Evolutionary conservation across 2,888 invertebrate genomes (phyloP).

Genomic region (Heliconius ismenius): DNA sequence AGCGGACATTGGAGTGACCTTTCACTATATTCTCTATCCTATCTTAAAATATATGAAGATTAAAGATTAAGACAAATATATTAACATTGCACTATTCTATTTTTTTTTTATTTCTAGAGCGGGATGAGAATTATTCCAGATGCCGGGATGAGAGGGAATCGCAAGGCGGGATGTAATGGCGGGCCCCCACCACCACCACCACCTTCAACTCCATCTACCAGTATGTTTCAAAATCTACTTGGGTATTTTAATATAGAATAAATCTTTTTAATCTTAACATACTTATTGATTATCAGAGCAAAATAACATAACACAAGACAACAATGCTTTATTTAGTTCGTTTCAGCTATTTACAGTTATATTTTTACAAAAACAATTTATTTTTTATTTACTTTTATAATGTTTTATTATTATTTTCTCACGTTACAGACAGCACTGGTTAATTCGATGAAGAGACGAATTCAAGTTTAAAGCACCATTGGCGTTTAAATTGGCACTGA

Average conservation of each 20-base stretch:
- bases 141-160: conserved; percentile 50
- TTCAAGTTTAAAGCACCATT: neutral
- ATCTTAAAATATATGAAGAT: no score
- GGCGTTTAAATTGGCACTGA: neutral
- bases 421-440: conserved; percentile 6
- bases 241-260: no score
- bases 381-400: neutral
- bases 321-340: no score
- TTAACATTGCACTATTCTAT: neutral
- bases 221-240: conserved; percentile 43
- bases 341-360: no score
- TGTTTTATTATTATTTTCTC: neutral
- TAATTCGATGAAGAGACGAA: neutral
- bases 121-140: conserved; percentile 57
- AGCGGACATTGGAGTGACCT: no score
- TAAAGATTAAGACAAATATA: no score
- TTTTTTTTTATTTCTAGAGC: conserved; percentile 50
- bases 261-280: no score
- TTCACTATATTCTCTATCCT: no score
- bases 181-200: conserved; percentile 49
- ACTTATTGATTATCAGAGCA: no score
- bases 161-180: conserved; percentile 47
- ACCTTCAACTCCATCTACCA: conserved; percentile 59
- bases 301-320: no score
- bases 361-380: no score